Base-by-base conservation (phyloP, 2,113 vertebrate genomes). In the Nycticryphes semicollaris region DNA sequence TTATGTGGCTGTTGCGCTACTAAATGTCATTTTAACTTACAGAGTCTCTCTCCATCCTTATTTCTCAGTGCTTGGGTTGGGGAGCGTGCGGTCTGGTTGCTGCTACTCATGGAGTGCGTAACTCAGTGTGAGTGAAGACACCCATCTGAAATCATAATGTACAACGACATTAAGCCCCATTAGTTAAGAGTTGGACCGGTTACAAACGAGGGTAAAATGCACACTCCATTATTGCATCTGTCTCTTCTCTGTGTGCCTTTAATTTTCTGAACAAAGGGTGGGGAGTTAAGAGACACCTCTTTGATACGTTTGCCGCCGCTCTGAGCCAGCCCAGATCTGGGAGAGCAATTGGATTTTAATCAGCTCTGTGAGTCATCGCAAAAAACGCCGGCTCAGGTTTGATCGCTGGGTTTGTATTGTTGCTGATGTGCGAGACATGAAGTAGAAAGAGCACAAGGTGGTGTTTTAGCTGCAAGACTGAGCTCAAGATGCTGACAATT, bases 11-110 rank as follows among this genome's bases (percentile, higher is more conserved):
- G 86, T 96, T 94, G 62, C 30, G 80, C 89, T 47, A 59, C 84
- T 95, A 94, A 92, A 94, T 73, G 70, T 94, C 84, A 73, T 31
- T 91, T 96, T 94, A 94, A 94, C 41, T 93, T 76, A 66, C 64
- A 59, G 66, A 82, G 62, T 39, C 77, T 94, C 51, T 9, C 68
- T 88, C 56, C 13, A 53, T 62, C 77, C 73, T 76, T 66, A 69
- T 89, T 92, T 72, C 81, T 96, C 73, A 62, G 48, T 3, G 80
- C 79, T 64, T 37, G 0, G 0, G 14, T 22, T 37, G 60, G 86
- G 7, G 68, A 89, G 51, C 0, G 0, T 0, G 1, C 3, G 8
- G 50, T 74, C 93, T 68, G 84, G 81, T 59, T 37, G 11, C 68
- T 75, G 82, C 59, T 80, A 1, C 79, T 90, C 56, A 0, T 1